Percentiles rank a stretch among this genome's conserved stretches.
Conservation (phyloP, 2,113 vertebrate genomes). For the Colistium nudipinnis region DNA sequence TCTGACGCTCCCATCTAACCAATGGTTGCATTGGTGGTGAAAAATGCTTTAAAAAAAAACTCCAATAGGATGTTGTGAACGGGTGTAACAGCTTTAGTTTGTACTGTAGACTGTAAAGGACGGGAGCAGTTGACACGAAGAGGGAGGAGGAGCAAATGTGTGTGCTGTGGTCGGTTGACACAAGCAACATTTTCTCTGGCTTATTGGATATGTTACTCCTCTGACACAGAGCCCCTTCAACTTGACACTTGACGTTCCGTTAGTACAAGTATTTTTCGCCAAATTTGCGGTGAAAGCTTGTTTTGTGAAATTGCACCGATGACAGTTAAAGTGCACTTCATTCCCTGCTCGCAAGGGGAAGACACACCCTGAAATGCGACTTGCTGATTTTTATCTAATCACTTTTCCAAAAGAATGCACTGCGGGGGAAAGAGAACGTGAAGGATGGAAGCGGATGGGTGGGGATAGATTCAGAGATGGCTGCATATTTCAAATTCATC, state of each 20-base stretch:
- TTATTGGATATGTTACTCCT: slow-evolving; percentile 19
- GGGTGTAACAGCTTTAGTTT: slow-evolving; percentile 37
- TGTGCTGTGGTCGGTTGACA: slow-evolving; percentile 13
- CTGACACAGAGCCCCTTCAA: not conserved
- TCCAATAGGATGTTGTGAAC: too few species aligned
- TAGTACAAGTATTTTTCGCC: not conserved
- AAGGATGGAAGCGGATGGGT: slow-evolving; percentile 25
- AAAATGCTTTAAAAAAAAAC: too few species aligned
- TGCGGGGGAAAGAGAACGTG: slow-evolving; percentile 12
- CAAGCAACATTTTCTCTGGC: too few species aligned
- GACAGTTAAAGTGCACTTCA: not conserved
- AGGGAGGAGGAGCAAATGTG: slow-evolving; percentile 23
- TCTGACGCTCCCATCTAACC: too few species aligned
- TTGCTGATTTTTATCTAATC: slow-evolving; percentile 38
- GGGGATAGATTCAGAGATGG: not conserved
- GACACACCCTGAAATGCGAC: not conserved
- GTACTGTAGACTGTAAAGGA: slow-evolving; percentile 7
- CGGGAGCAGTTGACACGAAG: slow-evolving; percentile 22
- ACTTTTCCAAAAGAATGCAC: slow-evolving; percentile 35
- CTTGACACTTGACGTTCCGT: not conserved
- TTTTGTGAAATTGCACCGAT: too few species aligned
- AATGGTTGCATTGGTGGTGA: too few species aligned
- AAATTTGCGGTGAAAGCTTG: not conserved
- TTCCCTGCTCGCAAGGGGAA: not conserved
- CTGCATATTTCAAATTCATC: not conserved